These are phyloP conservation scores for Haliclona indistincta DNA, from an alignment of 37 sponge, comb jelly and placozoan genomes.

Conservation along the genomic window DNA sequence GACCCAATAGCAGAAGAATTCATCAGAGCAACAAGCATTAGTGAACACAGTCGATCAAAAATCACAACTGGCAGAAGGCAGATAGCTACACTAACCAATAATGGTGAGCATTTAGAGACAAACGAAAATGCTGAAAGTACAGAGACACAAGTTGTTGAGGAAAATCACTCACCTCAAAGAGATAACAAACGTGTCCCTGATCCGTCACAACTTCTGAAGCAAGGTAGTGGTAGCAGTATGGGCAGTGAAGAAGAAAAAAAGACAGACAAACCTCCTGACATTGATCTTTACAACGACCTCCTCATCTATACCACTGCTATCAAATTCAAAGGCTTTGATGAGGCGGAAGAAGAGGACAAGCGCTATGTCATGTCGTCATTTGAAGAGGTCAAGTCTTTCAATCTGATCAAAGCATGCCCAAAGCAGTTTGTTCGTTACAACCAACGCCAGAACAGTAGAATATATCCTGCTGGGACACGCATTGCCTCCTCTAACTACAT, in stretches of 20 bases:
- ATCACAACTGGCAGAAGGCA: too few species aligned
- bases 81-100: too few species aligned
- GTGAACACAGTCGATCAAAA: too few species aligned
- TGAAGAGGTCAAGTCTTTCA: constrained; percentile 31
- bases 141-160: not conserved
- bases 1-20: too few species aligned
- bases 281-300: constrained; percentile 26
- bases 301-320: constrained; percentile 62
- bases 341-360: constrained; percentile 15
- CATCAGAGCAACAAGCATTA: too few species aligned
- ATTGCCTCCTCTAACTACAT: constrained; percentile 66
- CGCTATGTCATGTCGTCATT: constrained; percentile 51
- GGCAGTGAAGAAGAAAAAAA: too few species aligned
- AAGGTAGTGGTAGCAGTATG: not conserved
- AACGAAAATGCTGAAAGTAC: too few species aligned
- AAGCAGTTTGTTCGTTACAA: constrained; percentile 51
- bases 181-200: not conserved
- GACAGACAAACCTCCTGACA: too few species aligned
- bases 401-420: constrained; percentile 1
- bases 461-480: constrained; percentile 64
- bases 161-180: not conserved
- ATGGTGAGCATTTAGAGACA: too few species aligned
- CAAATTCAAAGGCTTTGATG: constrained; percentile 57
- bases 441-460: constrained; percentile 39
- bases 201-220: not conserved